A percentile compares a stretch with the other conserved stretches of the same genome.
Evolutionary conservation across 2,888 invertebrate species (phyloP).

Genomic region (Hemicrepidius hirtus): DNA sequence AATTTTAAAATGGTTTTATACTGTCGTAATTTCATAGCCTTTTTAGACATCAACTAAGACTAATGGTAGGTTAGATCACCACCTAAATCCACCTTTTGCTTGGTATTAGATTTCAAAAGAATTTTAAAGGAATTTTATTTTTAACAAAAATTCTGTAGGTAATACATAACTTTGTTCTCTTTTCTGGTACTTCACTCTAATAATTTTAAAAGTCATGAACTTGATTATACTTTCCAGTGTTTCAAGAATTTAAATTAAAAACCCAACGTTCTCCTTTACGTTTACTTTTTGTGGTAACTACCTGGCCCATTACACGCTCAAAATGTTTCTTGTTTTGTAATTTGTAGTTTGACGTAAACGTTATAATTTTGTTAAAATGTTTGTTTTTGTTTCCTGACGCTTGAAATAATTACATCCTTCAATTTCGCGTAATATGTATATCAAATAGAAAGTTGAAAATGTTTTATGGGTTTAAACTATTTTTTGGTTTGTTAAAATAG

Average conservation of each 20-base stretch:
- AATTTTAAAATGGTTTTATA: conserved; percentile 44
- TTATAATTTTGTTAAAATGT: conserved; percentile 21
- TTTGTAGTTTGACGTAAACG: conserved; percentile 8
- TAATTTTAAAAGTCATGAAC: too few relatives aligned
- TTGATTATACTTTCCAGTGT: not conserved
- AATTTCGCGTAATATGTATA: not conserved
- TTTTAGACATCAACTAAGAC: conserved; percentile 43
- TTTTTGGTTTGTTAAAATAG: not conserved
- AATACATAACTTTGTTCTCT: conserved; percentile 3
- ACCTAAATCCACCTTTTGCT: conserved; percentile 30
- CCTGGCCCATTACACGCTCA: conserved; percentile 17
- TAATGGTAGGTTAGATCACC: conserved; percentile 43
- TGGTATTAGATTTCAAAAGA: conserved; percentile 36
- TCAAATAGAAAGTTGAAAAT: conserved; percentile 18
- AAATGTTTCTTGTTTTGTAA: conserved; percentile 3
- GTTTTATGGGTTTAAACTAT: not conserved
- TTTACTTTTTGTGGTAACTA: conserved; percentile 19
- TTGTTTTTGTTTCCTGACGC: conserved; percentile 23
- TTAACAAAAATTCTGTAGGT: too few relatives aligned
- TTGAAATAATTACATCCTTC: conserved; percentile 30
- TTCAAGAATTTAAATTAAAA: conserved; percentile 13
- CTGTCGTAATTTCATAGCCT: conserved; percentile 43
- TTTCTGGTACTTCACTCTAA: too few relatives aligned
- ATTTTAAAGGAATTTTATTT: conserved; percentile 3
- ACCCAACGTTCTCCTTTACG: conserved; percentile 1